Evolutionary conservation across 2,888 invertebrate species (phyloP).

Genomic region (Metellina segmentata): DNA sequence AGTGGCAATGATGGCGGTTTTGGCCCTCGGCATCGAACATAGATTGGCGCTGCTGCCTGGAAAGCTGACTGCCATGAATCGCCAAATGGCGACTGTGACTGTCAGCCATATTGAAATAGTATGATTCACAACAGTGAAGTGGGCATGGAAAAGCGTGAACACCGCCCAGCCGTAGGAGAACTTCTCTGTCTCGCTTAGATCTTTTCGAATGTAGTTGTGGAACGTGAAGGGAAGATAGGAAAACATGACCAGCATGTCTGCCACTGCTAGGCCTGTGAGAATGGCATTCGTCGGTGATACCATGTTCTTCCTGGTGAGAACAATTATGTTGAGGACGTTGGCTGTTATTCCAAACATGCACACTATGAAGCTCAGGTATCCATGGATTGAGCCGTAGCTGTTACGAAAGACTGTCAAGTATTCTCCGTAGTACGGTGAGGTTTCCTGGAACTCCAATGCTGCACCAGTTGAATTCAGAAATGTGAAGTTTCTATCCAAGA

Average conservation of each 20-base stretch:
- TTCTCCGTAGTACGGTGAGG: slow-evolving; percentile 75
- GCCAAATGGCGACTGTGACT: slow-evolving; percentile 94
- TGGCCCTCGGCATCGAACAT: slow-evolving; percentile 89
- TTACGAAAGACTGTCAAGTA: slow-evolving; percentile 83
- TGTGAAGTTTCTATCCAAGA: slow-evolving; percentile 43
- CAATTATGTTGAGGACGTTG: slow-evolving; percentile 94
- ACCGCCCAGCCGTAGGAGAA: slow-evolving; percentile 89
- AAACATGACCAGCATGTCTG: slow-evolving; percentile 93
- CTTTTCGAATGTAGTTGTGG: slow-evolving; percentile 86
- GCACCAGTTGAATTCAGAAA: slow-evolving; percentile 38
- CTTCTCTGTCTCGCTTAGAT: slow-evolving; percentile 69
- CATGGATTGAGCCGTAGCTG: slow-evolving; percentile 89
- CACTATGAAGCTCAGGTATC: slow-evolving; percentile 91
- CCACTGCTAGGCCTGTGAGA: slow-evolving; percentile 90
- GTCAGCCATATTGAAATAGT: slow-evolving; percentile 97
- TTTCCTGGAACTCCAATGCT: slow-evolving; percentile 33
- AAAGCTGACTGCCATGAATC: slow-evolving; percentile 87
- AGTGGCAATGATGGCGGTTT: slow-evolving; percentile 88
- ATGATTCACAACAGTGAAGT: slow-evolving; percentile 92
- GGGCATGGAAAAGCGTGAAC: slow-evolving; percentile 93
- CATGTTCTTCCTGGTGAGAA: slow-evolving; percentile 94
- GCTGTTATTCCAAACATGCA: slow-evolving; percentile 94
- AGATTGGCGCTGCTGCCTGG: slow-evolving; percentile 69
- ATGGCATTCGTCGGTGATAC: slow-evolving; percentile 94
- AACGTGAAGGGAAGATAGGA: slow-evolving; percentile 95